Base-by-base conservation (phyloP, 37 sponge, comb jelly and placozoan species). In the Geodia barretti region DNA sequence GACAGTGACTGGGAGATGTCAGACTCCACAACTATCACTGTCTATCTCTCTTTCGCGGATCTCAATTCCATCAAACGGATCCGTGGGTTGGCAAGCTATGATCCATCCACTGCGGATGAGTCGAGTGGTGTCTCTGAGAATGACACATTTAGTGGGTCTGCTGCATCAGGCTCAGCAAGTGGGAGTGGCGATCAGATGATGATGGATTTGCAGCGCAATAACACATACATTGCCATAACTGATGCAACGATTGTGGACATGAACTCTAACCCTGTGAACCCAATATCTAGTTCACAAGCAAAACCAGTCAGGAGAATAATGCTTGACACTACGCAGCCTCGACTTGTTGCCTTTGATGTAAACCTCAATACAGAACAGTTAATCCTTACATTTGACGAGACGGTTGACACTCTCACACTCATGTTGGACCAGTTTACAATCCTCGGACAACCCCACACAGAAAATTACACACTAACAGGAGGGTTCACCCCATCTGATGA, bases 11-110 rank as follows among this genome's bases (percentile, higher is more conserved):
- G 89, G 77, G 73, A 71, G 17, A 29, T 64, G 39, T 60, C 62
- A 17, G 95, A 95, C 72, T 90, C 95, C 30, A 91, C 92, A 20
- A 62, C 75, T 0, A 82, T 96, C 19, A 34, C 37, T 14, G 37
- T 93, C 34, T 32, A 64, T 11, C 80, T 96, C 23, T 85, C 86
- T 23, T 84, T 89, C 81, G 77, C 60, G 62, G 97, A 96, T 39
- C 84, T 96, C 26, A 96, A 96, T 61, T 65, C 80, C 30, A 90
- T 96, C 37, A 96, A 96, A 87, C 79, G 84, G 58, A 64, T 87
- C n/a, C 84, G 88, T 29, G 75, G 76, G 64, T 37, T 94, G 39
- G 91, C 95, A 17, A 84, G 78, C 61, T 58, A 64, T 58, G 60
- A 25, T 70, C 64, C 77, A 23, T 23, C n/a, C 23, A 24, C 41